Evolutionary conservation across 2,113 vertebrate genomes (phyloP), one percentile per base, ranked within the genome.

Genomic region (Abramis brama): DNA sequence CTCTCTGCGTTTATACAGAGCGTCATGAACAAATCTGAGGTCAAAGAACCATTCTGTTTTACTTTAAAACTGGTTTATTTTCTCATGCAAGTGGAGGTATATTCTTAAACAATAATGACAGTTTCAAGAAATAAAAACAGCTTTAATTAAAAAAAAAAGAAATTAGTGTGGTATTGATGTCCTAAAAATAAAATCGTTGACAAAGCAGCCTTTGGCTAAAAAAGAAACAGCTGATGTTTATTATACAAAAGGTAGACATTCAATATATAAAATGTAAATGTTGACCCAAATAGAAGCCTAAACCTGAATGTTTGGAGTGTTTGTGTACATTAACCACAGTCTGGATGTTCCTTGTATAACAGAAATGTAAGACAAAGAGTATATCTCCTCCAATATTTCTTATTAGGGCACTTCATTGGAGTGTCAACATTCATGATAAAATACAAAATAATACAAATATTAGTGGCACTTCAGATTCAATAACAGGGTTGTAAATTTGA

Each of bases 11-110:
- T 45, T 62, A 43, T 25, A 21, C 0, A 7, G 6, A 76, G 6
- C 0, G 2, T 19, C 23, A 30, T 19, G 8, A 43, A 80, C 39
- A n/a, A 47, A 80, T 80, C 15, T 47, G 15, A 21, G 11, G 64
- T 33, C 45, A 70, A 82, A 68, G 25, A 73, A 57, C 11, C 27
- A 73, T 57, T 64, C 2, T 8, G 0, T 57, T 57, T 83, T 9
- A 43, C 50, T 74, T 71, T 73, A 83, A 83, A 83, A 83, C 11
- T 55, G 30, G 50, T 83, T 83, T 83, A 83, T 83, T 83, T 70
- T 83, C 45, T 74, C 68, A 83, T 83, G 82, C 82, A 73, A 83
- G 50, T 73, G 68, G 82, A 83, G 82, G 82, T 57, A 83, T 83
- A 83, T 83, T 73, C 30, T 59, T 83, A 57, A 83, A 64, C 19